Evolutionary conservation across 2,888 invertebrate species (phyloP), one percentile per base, ranked within the genome.

Genomic region (Leucoma salicis): DNA sequence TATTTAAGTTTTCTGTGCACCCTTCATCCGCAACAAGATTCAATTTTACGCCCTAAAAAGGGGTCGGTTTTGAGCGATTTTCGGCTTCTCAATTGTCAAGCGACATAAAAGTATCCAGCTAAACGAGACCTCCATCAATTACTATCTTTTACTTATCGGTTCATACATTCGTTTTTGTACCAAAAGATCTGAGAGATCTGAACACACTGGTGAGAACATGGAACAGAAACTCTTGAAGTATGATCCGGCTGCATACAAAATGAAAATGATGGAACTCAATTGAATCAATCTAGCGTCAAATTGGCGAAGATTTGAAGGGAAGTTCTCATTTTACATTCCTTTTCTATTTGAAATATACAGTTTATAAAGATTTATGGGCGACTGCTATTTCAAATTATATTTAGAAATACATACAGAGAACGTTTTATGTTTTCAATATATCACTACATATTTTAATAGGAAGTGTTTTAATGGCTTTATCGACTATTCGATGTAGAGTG

Each of bases 11-110:
- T 83, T 76, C 81, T 65, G 66, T 72, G 66, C 79, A 74, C 85
- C 87, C 86, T 82, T 72, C 74, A 65, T 68, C 84, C 83, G 78
- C 82, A 87, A 87, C 88, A 88, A 82, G 87, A 89, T 89, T 89
- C 88, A 89, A 89, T 89, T 88, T 88, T 82, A 87, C 87, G 84
- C 85, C 84, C 78, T 71, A 73, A 78, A 85, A 86, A 84, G 82
- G 85, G 86, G 79, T 80, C 75, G 72, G 69, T 63, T 78, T 74
- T 74, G 71, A 82, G 63, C 77, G 78, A 78, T 82, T 78, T 72
- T 71, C 77, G 72, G 70, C 76, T 78, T 70, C 78, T 84, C 80
- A 80, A 83, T 85, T 72, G 82, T 83, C 85, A 84, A 67, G 76
- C 85, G 82, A 84, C 78, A 81, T 73, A 67, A 74, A 72, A 73